Evolutionary conservation across 2,113 vertebrate species (phyloP), one percentile per base, ranked within the genome.

Genomic region (Sapayoa aenigma): DNA sequence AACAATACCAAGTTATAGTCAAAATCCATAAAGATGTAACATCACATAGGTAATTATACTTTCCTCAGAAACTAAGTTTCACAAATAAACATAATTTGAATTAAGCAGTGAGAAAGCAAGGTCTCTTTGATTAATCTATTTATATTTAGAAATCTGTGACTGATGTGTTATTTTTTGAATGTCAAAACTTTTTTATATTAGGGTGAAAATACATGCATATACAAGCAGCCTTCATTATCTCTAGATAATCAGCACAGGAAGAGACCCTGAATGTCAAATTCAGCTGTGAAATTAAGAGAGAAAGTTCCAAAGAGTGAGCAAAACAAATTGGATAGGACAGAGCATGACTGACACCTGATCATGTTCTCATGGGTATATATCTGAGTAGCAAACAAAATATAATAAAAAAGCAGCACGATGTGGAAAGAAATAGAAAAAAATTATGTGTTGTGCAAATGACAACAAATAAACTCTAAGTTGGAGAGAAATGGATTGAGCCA

Each of bases 131-230:
- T 95, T 93, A 79, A 91, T 79, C 46, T 82, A 68, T 55, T 81
- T 96, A 94, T 91, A 94, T 96, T 95, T 94, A 95, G 62, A 93
- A 85, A 55, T 30, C 66, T 89, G 41, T 89, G 62, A 88, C 59
- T 75, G 71, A 92, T 67, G 46, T 42, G 63, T 33, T 80, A 85
- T 85, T 93, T 95, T 94, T 62, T 79, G 63, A 91, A 95, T 89
- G 75, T 84, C 87, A 95, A 91, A 76, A 62, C 27, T 50, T 87
- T 87, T 87, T 86, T 52, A 72, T 58, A 42, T 90, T 90, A 69
- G 66, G 78, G 72, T 80, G 59, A 85, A 95, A 87, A 94, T 75
- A 91, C 53, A 87, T 52, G 50, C 89, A 79, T 72, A 87, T 33
- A 87, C 33, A 72, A 95, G 71, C 46, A 89, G 78, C 53, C 65